These are phyloP conservation scores for Cottus gobio DNA, from an alignment of 2,113 vertebrate genomes.

Conservation along the genomic window DNA sequence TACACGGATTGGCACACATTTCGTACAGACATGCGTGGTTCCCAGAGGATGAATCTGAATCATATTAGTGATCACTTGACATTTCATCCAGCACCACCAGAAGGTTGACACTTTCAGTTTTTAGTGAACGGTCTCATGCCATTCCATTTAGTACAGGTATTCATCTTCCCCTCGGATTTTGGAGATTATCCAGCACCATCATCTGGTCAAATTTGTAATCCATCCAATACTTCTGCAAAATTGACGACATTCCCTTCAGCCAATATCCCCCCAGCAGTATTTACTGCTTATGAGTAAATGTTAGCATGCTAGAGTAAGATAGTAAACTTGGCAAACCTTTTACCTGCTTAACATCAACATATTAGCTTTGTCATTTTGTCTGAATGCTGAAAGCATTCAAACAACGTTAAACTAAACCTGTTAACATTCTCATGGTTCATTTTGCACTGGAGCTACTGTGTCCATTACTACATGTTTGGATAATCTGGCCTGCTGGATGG, in stretches of 20 bases:
- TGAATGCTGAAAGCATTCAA: background rate
- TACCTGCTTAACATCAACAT: background rate
- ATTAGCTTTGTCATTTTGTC: background rate
- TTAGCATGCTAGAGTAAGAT: background rate
- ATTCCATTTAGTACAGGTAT: background rate
- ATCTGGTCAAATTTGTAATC: too few species aligned
- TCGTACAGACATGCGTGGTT: too few species aligned
- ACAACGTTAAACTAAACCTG: background rate
- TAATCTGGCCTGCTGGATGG: too few species aligned
- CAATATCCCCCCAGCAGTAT: too few species aligned
- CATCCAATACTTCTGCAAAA: too few species aligned
- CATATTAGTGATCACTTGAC: background rate
- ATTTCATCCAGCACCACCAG: background rate
- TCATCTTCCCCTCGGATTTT: too few species aligned
- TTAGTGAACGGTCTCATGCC: background rate
- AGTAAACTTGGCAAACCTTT: too few species aligned
- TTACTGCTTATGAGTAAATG: background rate
- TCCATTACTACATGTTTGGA: background rate
- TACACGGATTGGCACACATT: too few species aligned
- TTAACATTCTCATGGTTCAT: background rate
- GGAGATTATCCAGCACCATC: too few species aligned
- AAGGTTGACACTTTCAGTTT: background rate
- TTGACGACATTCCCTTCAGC: too few species aligned
- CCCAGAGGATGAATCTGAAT: too few species aligned
- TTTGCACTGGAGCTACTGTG: background rate